Base-by-base conservation (phyloP, 1,140 invertebrate genomes). In the Dinoponera quadriceps region DNA sequence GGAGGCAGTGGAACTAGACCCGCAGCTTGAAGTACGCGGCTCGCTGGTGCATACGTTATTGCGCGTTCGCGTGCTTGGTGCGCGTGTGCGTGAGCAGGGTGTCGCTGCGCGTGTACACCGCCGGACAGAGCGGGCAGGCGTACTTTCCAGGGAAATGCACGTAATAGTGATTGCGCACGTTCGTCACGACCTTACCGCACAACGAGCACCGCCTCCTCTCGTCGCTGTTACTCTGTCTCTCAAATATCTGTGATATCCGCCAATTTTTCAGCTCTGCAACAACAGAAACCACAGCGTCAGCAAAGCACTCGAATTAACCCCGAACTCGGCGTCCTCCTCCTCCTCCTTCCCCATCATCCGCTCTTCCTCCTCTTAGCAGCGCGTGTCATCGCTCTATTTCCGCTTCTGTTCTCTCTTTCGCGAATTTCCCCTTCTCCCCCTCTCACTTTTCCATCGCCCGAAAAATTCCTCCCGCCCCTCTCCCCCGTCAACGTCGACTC, bases 111-210 rank as follows among this genome's bases (percentile, higher is more conserved):
- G 96, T 96, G 93, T 96, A 96, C 82, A 96, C 95, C 73, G 95
- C 95, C 69, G 95, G 95, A 91, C 95, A 96, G 86, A 96, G 94
- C 74, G 95, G 92, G 92, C 96, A 96, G 86, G 95, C 95, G 88
- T 96, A 96, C 89, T 96, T 95, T 83, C 95, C 95, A 63, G 96
- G 96, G 90, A 95, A 96, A 93, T 96, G 96, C 80, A 96, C 96
- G 92, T 96, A 96, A 94, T 96, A 96, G 91, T 96, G 96, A 94
- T 96, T 96, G 86, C 96, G 94, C 87, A 96, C 95, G 93, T 96
- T 96, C 90, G 95, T 96, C 83, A 96, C 95, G 89, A 96, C 95
- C 94, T 96, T 96, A 90, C 96, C 95, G 92, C 96, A 96, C 90
- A 96, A 93, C 89, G 95, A 95, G 93, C 96, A 96, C 89, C 95